A percentile compares a stretch with the other conserved stretches of the same genome.
Conservation (phyloP, 2,113 vertebrate species). For the Cathartes aura region DNA sequence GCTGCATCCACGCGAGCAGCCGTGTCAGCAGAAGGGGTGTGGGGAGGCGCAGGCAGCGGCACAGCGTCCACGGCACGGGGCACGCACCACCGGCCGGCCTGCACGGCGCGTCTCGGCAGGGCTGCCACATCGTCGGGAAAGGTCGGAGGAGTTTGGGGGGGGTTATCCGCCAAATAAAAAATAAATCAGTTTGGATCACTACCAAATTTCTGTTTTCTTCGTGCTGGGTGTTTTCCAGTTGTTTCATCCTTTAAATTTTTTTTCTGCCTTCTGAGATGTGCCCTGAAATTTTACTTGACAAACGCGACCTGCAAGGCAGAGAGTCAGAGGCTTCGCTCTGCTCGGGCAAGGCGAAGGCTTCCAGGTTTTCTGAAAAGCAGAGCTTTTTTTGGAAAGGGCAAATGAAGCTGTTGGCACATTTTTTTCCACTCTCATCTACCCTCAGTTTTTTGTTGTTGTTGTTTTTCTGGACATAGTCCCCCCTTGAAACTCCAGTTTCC, state of each 20-base stretch:
- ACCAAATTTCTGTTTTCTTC: neutral
- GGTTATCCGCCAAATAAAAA: neutral
- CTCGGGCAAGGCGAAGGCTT: rapidly evolving
- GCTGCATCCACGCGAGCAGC: rapidly evolving
- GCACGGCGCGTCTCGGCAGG: rapidly evolving
- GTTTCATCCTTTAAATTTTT: neutral
- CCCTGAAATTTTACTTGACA: neutral
- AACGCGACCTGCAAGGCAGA: neutral
- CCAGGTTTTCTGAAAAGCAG: neutral
- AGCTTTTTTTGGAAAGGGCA: neutral
- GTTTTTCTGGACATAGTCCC: neutral
- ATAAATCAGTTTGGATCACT: neutral
- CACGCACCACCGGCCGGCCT: rapidly evolving
- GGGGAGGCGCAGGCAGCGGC: too few relatives aligned
- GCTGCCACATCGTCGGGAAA: rapidly evolving
- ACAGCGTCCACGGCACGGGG: rapidly evolving
- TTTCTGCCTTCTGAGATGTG: neutral
- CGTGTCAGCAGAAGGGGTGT: neutral
- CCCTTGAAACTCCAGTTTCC: neutral
- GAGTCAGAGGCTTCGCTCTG: neutral
- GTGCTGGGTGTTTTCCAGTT: neutral
- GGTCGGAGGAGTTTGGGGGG: rapidly evolving
- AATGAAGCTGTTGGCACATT: neutral
- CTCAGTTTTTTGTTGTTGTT: neutral
- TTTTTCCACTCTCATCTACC: neutral